These are phyloP conservation scores for Reticulitermes lucifugus DNA, from an alignment of 2,888 invertebrate genomes.

Conservation along the genomic window DNA sequence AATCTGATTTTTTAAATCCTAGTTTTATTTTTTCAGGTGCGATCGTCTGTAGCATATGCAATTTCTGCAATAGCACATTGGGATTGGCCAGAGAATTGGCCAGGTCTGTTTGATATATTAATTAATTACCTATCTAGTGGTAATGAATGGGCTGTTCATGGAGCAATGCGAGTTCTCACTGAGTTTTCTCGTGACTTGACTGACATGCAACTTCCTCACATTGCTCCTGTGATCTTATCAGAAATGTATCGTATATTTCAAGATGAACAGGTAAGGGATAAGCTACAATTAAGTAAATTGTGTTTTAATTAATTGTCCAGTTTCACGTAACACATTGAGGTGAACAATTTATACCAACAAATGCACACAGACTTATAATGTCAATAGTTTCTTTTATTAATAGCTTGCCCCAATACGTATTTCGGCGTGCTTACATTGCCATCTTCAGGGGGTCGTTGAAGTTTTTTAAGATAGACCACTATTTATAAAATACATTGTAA, in stretches of 20 bases:
- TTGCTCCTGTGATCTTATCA: constrained; percentile 76
- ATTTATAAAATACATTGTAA: no score
- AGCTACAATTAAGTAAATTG: not conserved
- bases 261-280: constrained; percentile 66
- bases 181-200: constrained; percentile 76
- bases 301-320: constrained; percentile 46
- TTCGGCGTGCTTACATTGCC: no score
- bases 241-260: constrained; percentile 78
- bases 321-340: constrained; percentile 5
- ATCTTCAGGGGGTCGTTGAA: no score
- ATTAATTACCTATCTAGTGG: constrained; percentile 72
- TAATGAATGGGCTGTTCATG: constrained; percentile 72
- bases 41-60: constrained; percentile 76
- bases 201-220: constrained; percentile 72
- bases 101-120: constrained; percentile 74
- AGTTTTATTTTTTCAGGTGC: constrained; percentile 61
- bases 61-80: constrained; percentile 77
- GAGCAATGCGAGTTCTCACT: constrained; percentile 77
- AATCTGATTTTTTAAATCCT: not conserved
- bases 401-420: no score
- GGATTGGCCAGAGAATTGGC: constrained; percentile 81
- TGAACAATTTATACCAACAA: no score
- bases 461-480: no score
- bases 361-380: no score
- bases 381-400: no score